These are phyloP conservation scores for Orthosia incerta DNA, from an alignment of 2,888 invertebrate genomes.

Conservation along the genomic window DNA sequence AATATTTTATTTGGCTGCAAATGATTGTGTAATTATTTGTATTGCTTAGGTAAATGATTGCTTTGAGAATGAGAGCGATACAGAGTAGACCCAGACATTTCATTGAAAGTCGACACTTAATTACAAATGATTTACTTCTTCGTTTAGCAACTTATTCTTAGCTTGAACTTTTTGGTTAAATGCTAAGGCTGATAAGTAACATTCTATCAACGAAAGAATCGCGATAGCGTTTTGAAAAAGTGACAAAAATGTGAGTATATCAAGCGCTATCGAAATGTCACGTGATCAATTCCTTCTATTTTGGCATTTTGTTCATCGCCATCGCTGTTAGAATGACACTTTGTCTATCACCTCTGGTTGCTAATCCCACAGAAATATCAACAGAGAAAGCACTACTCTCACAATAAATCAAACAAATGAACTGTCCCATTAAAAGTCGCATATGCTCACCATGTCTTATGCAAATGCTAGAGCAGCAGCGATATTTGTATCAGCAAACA, in stretches of 20 bases:
- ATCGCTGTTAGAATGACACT: no score
- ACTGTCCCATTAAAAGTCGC: conserved; percentile 42
- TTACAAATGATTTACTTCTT: conserved; percentile 21
- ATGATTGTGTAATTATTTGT: conserved; percentile 14
- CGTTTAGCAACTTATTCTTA: neutral
- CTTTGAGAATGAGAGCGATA: neutral
- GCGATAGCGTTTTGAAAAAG: no score
- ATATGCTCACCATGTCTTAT: conserved; percentile 52
- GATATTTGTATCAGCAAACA: conserved; percentile 79
- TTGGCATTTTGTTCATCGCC: no score
- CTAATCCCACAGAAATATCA: neutral
- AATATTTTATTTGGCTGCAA: conserved; percentile 29
- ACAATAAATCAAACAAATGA: conserved; percentile 49
- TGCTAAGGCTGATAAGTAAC: no score
- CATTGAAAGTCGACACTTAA: conserved; percentile 15
- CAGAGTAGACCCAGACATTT: neutral
- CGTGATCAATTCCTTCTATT: no score
- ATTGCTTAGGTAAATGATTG: conserved; percentile 9
- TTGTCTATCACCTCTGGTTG: no score
- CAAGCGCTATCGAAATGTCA: no score
- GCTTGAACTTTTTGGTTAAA: neutral
- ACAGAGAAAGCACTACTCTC: conserved; percentile 22
- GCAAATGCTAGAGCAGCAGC: conserved; percentile 68
- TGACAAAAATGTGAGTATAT: no score
- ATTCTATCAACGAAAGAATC: no score